A percentile compares a stretch with the other conserved stretches of the same genome.
Conservation (phyloP, 2,888 invertebrate genomes). For the Halictus ligatus region DNA sequence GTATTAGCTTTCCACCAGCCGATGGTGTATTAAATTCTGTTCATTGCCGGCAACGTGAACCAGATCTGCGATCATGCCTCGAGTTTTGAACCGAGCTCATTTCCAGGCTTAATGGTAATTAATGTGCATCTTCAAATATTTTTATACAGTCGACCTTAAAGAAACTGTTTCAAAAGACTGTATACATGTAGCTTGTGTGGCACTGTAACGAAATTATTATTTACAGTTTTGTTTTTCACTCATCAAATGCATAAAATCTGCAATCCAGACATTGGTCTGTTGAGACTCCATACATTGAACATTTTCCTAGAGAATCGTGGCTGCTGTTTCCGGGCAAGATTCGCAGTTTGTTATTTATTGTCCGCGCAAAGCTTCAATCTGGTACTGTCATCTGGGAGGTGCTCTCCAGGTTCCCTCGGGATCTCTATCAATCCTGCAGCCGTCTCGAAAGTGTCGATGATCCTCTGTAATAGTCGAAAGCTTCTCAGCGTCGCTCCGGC, state of each 20-base stretch:
- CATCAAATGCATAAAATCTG: background rate
- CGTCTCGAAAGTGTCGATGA: constrained; percentile 23
- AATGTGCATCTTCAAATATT: background rate
- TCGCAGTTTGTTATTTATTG: background rate
- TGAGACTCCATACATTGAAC: background rate
- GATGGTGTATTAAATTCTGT: background rate
- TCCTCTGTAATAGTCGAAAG: constrained; percentile 23
- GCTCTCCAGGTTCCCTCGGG: background rate
- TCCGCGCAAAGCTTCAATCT: background rate
- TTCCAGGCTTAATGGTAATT: background rate
- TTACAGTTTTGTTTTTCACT: too few relatives aligned
- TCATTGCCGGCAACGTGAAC: background rate
- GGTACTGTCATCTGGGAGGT: background rate
- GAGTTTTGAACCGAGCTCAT: background rate
- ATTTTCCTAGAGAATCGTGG: background rate
- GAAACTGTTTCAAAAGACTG: too few relatives aligned
- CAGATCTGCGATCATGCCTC: background rate
- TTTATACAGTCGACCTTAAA: background rate
- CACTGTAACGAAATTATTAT: too few relatives aligned
- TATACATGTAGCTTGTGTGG: too few relatives aligned
- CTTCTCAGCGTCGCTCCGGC: constrained; percentile 10
- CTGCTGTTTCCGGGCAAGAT: background rate
- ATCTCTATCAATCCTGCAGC: background rate
- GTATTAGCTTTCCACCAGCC: background rate
- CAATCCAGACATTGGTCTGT: background rate